phyloP scores from a whole-genome alignment of 2,888 invertebrate genomes.

The Trichogramma evanescens region DNA sequence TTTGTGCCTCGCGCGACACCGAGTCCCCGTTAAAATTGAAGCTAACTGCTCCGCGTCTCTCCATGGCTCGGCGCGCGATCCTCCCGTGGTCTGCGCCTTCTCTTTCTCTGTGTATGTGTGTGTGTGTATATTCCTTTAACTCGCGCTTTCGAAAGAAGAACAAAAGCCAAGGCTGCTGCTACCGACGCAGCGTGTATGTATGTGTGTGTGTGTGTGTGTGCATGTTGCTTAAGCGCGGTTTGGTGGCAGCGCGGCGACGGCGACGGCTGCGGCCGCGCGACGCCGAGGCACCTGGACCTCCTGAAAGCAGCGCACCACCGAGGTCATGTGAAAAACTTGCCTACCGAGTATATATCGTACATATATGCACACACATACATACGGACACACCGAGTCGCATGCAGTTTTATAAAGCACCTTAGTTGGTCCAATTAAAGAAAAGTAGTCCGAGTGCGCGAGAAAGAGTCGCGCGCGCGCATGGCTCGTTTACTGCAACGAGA shows the following conservation, averaged over 20 bases:
- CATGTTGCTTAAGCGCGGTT: too few species aligned
- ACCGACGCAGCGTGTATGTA: too few species aligned
- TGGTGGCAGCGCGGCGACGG: too few species aligned
- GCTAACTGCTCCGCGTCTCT: conserved; percentile 2
- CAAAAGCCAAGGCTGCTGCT: conserved; percentile 7
- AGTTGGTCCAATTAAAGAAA: conserved; percentile 13
- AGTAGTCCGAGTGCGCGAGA: not conserved
- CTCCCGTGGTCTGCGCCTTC: too few species aligned
- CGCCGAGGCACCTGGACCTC: not conserved
- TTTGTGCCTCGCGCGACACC: conserved; percentile 6
- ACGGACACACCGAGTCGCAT: too few species aligned
- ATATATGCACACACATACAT: too few species aligned
- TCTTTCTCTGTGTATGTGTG: too few species aligned
- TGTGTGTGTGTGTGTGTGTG: too few species aligned
- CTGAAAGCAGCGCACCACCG: conserved; percentile 1
- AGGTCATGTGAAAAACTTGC: conserved; percentile 15
- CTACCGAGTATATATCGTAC: not conserved
- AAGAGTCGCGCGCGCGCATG: conserved; percentile 6
- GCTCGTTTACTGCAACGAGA: too few species aligned
- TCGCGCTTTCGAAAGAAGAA: not conserved
- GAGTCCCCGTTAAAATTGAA: conserved; percentile 13
- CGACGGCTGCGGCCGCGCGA: not conserved
- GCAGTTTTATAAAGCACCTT: not conserved
- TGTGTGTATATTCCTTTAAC: too few species aligned
- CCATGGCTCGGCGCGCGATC: too few species aligned